phyloP scores from a whole-genome alignment of 2,888 invertebrate genomes.

The Formica aserva region DNA sequence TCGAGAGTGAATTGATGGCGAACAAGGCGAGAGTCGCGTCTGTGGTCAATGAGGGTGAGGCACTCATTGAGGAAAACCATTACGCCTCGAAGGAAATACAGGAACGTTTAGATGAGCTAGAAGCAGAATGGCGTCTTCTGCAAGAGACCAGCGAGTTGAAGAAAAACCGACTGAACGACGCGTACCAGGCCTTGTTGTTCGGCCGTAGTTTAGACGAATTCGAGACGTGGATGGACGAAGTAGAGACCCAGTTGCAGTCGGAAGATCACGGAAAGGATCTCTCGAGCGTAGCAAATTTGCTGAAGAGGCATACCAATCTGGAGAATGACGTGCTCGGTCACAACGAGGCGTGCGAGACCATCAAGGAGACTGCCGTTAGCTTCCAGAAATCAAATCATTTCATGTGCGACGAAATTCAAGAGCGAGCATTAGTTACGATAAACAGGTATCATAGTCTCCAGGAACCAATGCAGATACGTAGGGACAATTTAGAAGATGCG shows the following conservation, averaged over 20 bases:
- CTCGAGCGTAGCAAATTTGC: conserved; percentile 93
- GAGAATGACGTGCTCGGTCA: conserved; percentile 95
- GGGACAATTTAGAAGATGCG: conserved; percentile 97
- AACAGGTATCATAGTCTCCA: conserved; percentile 92
- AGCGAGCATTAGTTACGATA: conserved; percentile 90
- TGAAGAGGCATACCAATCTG: conserved; percentile 93
- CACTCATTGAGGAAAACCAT: conserved; percentile 90
- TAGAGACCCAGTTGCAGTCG: conserved; percentile 91
- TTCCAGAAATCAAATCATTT: conserved; percentile 94
- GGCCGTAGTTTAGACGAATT: conserved; percentile 96
- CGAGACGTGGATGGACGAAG: conserved; percentile 96
- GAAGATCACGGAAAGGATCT: conserved; percentile 95
- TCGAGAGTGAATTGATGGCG: conserved; percentile 97
- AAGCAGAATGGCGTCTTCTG: conserved; percentile 94
- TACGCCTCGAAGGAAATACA: conserved; percentile 95
- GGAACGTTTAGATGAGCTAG: conserved; percentile 93
- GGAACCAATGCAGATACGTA: conserved; percentile 95
- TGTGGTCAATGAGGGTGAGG: conserved; percentile 90
- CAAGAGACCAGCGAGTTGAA: conserved; percentile 94
- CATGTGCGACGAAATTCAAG: conserved; percentile 94
- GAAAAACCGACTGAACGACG: conserved; percentile 94
- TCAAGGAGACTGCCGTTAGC: conserved; percentile 92
- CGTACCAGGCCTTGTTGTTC: conserved; percentile 96
- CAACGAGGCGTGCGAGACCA: conserved; percentile 92
- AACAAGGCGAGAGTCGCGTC: conserved; percentile 95